Evolutionary conservation across 2,113 vertebrate genomes (phyloP).

Genomic region (Ammodytes dubius): DNA sequence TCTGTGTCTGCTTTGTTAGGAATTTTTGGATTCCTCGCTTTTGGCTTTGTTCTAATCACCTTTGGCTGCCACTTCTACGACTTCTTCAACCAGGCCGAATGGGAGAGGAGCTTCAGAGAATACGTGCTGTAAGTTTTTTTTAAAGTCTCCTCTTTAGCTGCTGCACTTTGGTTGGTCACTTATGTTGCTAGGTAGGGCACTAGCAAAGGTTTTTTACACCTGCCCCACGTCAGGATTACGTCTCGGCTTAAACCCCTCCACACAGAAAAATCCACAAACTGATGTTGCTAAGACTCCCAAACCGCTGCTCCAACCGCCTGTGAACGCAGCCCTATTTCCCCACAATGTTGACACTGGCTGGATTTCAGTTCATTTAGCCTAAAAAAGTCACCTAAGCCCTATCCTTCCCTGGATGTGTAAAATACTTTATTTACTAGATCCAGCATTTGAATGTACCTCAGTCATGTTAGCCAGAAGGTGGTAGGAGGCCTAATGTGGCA

Average conservation of each 20-base stretch:
- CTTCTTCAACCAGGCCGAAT: slow-evolving; percentile 98
- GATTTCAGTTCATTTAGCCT: slow-evolving; percentile 57
- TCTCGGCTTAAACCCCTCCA: neutral
- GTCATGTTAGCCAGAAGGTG: slow-evolving; percentile 3
- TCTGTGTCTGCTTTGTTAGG: slow-evolving; percentile 78
- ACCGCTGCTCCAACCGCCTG: slow-evolving; percentile 25
- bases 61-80: slow-evolving; percentile 99
- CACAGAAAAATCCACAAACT: slow-evolving; percentile 43
- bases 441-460: slow-evolving; percentile 40
- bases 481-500: neutral
- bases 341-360: slow-evolving; percentile 64
- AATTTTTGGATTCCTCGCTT: slow-evolving; percentile 98
- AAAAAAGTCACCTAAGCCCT: slow-evolving; percentile 55
- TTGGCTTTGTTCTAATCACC: slow-evolving; percentile 96
- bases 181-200: too few relatives aligned
- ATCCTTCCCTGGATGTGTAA: slow-evolving; percentile 27
- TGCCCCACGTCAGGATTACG: slow-evolving; percentile 20
- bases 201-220: slow-evolving; percentile 37
- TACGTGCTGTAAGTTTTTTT: slow-evolving; percentile 92
- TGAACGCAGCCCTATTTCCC: slow-evolving; percentile 59
- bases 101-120: slow-evolving; percentile 98
- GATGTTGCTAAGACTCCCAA: slow-evolving; percentile 44
- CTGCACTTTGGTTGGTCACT: neutral
- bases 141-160: neutral
- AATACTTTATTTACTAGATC: slow-evolving; percentile 42